Percentiles rank a stretch among this genome's conserved stretches.
These are phyloP conservation scores for Xanthia icteritia DNA, from an alignment of 2,888 invertebrate species.

Conservation along the genomic window DNA sequence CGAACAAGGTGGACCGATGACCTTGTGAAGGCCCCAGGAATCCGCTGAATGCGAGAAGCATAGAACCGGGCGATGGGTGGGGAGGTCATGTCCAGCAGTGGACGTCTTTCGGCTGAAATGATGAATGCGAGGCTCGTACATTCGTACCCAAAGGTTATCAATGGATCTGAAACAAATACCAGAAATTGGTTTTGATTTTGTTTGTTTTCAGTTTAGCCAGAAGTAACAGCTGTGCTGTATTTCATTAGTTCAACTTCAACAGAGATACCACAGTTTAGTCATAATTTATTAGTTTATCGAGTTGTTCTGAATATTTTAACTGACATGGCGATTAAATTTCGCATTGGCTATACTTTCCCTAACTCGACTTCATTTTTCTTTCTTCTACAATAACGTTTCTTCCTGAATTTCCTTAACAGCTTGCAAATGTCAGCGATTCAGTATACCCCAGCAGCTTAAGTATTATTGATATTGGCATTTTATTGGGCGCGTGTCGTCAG, in stretches of 20 bases:
- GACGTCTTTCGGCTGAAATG: background rate
- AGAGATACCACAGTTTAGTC: background rate
- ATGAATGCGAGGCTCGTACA: background rate
- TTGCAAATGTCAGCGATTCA: constrained; percentile 10
- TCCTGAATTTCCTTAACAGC: constrained; percentile 7
- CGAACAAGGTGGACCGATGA: background rate
- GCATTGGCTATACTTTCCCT: background rate
- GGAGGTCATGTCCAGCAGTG: background rate
- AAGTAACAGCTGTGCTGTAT: background rate
- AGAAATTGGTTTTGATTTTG: background rate
- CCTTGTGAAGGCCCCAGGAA: background rate
- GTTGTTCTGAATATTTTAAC: background rate
- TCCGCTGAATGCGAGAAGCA: background rate
- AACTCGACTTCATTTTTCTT: background rate
- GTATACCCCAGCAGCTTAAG: constrained; percentile 44
- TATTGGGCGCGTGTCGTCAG: constrained; percentile 42
- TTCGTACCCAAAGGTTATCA: background rate
- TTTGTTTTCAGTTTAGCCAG: background rate
- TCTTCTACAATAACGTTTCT: background rate
- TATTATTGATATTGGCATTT: constrained; percentile 58
- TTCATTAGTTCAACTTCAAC: background rate
- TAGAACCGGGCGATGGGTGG: too few relatives aligned
- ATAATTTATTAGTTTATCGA: background rate
- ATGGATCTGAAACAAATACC: background rate
- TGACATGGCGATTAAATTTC: background rate